Evolutionary conservation across 2,113 vertebrate genomes (phyloP).

Genomic region (Pedetes capensis): DNA sequence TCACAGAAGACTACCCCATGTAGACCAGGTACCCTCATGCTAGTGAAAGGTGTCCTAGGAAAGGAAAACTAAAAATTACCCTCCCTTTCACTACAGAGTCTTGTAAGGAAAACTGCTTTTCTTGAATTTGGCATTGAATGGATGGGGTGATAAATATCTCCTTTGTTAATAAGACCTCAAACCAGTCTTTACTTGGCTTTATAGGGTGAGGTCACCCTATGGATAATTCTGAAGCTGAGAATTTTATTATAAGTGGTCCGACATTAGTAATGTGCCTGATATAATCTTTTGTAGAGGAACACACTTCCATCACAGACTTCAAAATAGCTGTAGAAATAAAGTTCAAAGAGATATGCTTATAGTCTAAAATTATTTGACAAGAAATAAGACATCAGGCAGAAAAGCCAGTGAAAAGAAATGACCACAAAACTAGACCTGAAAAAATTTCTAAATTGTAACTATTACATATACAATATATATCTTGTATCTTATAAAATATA

Average conservation of each 20-base stretch:
- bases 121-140: not conserved
- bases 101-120: not conserved
- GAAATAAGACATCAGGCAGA: not conserved
- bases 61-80: not conserved
- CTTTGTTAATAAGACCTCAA: not conserved
- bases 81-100: accelerated
- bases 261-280: not conserved
- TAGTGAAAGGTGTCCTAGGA: not conserved
- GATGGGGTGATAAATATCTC: not conserved
- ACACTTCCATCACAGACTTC: not conserved
- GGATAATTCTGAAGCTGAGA: not conserved
- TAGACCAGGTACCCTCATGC: not conserved
- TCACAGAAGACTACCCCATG: not conserved
- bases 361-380: slow-evolving; percentile 5
- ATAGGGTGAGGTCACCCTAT: not conserved
- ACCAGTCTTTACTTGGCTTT: not conserved
- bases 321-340: not conserved
- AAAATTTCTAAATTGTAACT: not conserved
- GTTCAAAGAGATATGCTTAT: not conserved
- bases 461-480: not conserved
- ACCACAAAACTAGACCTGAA: not conserved
- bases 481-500: not conserved
- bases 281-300: not conserved
- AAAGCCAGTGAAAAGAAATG: not conserved
- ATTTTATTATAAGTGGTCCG: not conserved